Base-by-base conservation (phyloP, 2,797 vertebrate species). In the Malurus leucopterus region DNA sequence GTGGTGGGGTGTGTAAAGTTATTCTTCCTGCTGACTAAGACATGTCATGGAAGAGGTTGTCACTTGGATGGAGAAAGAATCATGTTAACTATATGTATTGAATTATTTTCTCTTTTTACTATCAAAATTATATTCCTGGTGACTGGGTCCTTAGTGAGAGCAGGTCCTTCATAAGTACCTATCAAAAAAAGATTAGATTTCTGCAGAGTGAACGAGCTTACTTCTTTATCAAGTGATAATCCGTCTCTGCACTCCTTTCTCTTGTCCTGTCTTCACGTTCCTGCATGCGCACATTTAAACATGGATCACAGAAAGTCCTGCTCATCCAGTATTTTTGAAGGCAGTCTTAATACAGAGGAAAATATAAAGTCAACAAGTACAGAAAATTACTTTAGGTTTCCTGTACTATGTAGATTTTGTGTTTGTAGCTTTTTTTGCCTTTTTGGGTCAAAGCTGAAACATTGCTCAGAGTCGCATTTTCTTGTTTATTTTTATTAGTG, bases 21-120 rank as follows among this genome's bases (percentile, higher is more conserved):
- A 22, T 89, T 94, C 90, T 93, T 92, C 65, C 87, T 91, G 53
- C 19, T 63, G 57, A 63, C 75, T 87, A 87, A 79, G 58, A 30
- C 44, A 84, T 71, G 78, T 81, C 62, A 84, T 85, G 29, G 62
- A 91, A 83, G 29, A 85, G 53, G 73, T 87, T 91, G 51, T 91
- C 36, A 89, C 57, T 91, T 86, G 23, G n/a, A 24, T 15, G 41
- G 58, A 92, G 51, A 55, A 82, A 63, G 8, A 75, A 84, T 77
- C 16, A 3, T 30, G 3, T 88, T 85, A 73, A 71, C 41, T 63
- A 44, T 29, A 74, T 84, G 8, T 46, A 15, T 22, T 81, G 32
- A 40, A 55, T 82, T 78, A 13, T 71, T 90, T 70, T 59, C 1
- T 19, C 75, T 84, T 90, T 77, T 74, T 50, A 40, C 16, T 63